Percentiles rank a stretch among this genome's conserved stretches.
phyloP scores from a whole-genome alignment of 2,888 invertebrate genomes.

The Chrysolina americana region DNA sequence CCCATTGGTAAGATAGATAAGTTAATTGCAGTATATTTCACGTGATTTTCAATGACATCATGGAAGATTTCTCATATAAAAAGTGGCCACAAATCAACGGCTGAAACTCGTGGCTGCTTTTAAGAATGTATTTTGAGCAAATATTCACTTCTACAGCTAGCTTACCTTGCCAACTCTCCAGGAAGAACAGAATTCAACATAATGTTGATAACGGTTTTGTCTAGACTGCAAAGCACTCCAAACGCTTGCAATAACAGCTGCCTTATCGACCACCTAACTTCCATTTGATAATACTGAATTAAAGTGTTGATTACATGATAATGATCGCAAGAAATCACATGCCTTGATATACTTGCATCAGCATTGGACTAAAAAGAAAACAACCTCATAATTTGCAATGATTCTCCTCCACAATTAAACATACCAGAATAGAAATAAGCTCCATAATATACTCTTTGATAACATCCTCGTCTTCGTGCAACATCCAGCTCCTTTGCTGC shows the following conservation, averaged over 20 bases:
- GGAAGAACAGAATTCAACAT: slow-evolving; percentile 91
- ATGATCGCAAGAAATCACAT: slow-evolving; percentile 86
- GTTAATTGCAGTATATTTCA: no score
- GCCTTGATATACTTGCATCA: slow-evolving; percentile 88
- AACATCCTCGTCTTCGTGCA: slow-evolving; percentile 93
- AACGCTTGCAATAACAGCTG: slow-evolving; percentile 88
- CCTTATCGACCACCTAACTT: slow-evolving; percentile 88
- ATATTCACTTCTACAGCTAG: slow-evolving; percentile 48
- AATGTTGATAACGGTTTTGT: slow-evolving; percentile 84
- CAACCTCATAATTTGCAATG: background rate
- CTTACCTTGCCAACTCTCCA: slow-evolving; percentile 87
- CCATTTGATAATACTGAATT: slow-evolving; percentile 97
- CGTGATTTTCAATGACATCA: no score
- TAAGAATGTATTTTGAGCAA: no score
- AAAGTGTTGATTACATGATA: slow-evolving; percentile 88
- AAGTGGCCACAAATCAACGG: no score
- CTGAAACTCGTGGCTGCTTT: no score
- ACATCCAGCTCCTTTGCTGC: slow-evolving; percentile 95
- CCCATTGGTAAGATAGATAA: no score
- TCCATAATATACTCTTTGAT: slow-evolving; percentile 89
- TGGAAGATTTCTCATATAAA: no score
- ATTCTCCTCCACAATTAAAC: no score
- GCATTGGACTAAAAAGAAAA: slow-evolving; percentile 84
- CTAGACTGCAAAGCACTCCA: slow-evolving; percentile 89
- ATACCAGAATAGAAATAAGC: slow-evolving; percentile 85